Evolutionary conservation across 2,797 vertebrate genomes (phyloP).

Genomic region (Tenualosa ilisha): DNA sequence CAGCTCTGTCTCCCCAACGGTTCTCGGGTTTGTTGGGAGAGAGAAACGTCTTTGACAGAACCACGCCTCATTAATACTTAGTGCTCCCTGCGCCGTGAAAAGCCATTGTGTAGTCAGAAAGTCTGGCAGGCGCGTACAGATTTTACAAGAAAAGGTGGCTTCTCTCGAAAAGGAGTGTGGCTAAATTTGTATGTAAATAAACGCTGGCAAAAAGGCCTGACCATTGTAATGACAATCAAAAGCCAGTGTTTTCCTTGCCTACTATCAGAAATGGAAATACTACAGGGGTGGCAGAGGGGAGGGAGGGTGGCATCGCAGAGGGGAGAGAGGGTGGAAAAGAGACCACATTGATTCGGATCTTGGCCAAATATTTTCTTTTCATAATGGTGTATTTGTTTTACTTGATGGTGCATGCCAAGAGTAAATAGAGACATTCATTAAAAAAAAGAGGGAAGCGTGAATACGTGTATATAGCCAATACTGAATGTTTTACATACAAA

Average conservation of each 20-base stretch:
- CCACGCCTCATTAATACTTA: neutral
- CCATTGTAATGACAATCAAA: neutral
- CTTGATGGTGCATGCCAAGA: constrained; percentile 35
- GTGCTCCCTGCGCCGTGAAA: neutral
- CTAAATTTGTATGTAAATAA: constrained; percentile 24
- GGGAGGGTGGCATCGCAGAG: neutral
- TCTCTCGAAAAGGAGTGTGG: neutral
- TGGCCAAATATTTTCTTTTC: constrained; percentile 24
- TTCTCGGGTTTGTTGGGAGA: neutral
- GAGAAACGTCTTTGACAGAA: constrained; percentile 4
- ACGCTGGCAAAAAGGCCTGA: neutral
- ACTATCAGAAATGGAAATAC: constrained; percentile 5
- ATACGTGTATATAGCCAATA: neutral
- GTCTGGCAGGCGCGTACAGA: constrained; percentile 5
- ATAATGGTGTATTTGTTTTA: constrained; percentile 32
- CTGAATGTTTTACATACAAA: neutral
- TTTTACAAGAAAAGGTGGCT: neutral
- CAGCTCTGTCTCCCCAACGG: neutral
- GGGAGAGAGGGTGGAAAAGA: neutral
- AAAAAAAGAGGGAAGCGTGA: neutral
- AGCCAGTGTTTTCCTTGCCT: neutral
- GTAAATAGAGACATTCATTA: constrained; percentile 25
- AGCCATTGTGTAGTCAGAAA: constrained; percentile 20
- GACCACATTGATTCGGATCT: constrained; percentile 15
- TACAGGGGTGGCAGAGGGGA: neutral